Evolutionary conservation across 2,113 vertebrate genomes (phyloP), one percentile per base, ranked within the genome.

Genomic region (Trogon melanurus): DNA sequence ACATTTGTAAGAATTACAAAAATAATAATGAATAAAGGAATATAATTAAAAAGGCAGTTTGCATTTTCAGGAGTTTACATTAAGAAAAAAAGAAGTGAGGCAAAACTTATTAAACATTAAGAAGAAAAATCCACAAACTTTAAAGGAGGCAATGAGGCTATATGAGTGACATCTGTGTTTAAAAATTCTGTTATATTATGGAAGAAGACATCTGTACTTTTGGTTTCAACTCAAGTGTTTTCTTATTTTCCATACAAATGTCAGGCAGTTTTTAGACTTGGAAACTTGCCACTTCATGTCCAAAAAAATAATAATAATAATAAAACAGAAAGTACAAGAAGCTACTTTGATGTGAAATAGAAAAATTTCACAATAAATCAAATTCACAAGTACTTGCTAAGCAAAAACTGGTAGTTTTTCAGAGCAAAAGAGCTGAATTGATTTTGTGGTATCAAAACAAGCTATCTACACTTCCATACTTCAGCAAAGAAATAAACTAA

Each of bases 361-460:
- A 73, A 96, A 95, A 85, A 74, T 4, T 10, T 85, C 66, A 71
- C 30, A 79, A 92, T 93, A 96, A 94, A 96, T 97, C 93, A 96
- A 93, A 91, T 94, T 93, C 84, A 50, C 47, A 79, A 86, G 69
- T 81, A 93, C 47, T 82, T 88, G 48, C 79, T 96, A 95, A 95
- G 94, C 72, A 96, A 94, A 96, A 96, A 8, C 32, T 61, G 11
- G 50, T 88, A 72, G 67, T 88, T 95, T 91, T 96, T 93, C 75
- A 65, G 27, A 75, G 45, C 11, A 78, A 92, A 92, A 69, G 18
- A 57, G 21, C 23, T 62, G 34, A 95, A 96, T 92, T 94, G 93
- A 94, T 96, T 96, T 95, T 96, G 17, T 74, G 47, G 36, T 96
- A 93, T 88, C 73, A 84, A 94, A 96, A 89, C 60, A 97, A 94